Percentiles rank a stretch among this genome's conserved stretches.
phyloP scores from a whole-genome alignment of 1,140 invertebrate genomes.

The Heliconius hermathena region DNA sequence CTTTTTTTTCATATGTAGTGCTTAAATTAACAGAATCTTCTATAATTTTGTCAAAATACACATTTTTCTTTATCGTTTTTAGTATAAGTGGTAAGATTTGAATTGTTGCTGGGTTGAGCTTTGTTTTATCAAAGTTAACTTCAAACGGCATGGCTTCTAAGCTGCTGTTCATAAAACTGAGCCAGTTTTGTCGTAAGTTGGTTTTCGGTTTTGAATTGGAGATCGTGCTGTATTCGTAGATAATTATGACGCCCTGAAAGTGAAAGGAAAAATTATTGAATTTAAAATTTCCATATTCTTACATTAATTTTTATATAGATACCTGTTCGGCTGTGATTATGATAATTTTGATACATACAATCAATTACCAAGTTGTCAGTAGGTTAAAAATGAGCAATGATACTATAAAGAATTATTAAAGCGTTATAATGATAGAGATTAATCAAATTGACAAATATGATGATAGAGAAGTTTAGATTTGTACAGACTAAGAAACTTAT shows the following conservation, averaged over 20 bases:
- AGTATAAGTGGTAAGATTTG: constrained; percentile 62
- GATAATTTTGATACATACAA: background rate
- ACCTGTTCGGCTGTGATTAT: background rate
- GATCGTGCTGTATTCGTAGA: constrained; percentile 60
- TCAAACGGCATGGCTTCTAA: constrained; percentile 46
- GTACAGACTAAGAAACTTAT: too few relatives aligned
- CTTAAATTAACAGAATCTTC: constrained; percentile 51
- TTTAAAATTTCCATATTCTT: background rate
- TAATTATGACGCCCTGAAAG: constrained; percentile 64
- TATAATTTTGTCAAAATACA: constrained; percentile 51
- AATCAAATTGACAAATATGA: too few relatives aligned
- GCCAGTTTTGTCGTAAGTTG: constrained; percentile 48
- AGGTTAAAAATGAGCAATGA: background rate
- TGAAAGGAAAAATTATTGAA: constrained; percentile 23
- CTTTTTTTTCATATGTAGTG: constrained; percentile 40
- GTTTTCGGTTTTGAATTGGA: constrained; percentile 31
- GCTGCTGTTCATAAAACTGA: constrained; percentile 56
- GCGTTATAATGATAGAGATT: too few relatives aligned
- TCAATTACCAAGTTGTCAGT: background rate
- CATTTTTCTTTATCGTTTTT: constrained; percentile 61
- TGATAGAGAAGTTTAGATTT: too few relatives aligned
- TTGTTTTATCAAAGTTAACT: constrained; percentile 49
- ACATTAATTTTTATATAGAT: background rate
- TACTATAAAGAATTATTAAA: too few relatives aligned
- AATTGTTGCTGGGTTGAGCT: constrained; percentile 53